These are phyloP conservation scores for Romanomermis culicivorax DNA, from an alignment of 2,888 invertebrate species.

Conservation along the genomic window DNA sequence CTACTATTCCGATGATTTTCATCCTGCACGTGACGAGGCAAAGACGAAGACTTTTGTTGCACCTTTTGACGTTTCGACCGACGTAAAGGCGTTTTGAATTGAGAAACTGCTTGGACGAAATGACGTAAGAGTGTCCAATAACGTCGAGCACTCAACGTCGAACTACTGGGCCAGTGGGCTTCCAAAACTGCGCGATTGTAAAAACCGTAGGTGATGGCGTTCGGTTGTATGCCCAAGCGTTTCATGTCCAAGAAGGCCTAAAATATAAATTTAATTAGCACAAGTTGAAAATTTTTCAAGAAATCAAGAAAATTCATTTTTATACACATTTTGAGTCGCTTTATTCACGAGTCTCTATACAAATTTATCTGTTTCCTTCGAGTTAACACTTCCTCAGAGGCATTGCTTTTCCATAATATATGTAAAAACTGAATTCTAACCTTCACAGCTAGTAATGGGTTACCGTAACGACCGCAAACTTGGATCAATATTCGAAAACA, in stretches of 20 bases:
- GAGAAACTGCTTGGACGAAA: slow-evolving; percentile 66
- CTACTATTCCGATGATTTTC: no score
- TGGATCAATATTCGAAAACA: slow-evolving; percentile 98
- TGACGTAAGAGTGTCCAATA: slow-evolving; percentile 83
- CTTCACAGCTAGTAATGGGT: slow-evolving; percentile 81
- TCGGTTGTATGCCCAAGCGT: slow-evolving; percentile 72
- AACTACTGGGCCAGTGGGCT: slow-evolving; percentile 67
- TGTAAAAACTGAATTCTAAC: slow-evolving; percentile 23
- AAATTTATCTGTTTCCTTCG: no score
- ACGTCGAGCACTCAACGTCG: slow-evolving; percentile 50
- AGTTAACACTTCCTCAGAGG: no score
- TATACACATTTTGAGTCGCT: no score
- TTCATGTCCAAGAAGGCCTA: slow-evolving; percentile 54
- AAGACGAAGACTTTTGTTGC: no score
- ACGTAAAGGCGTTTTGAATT: slow-evolving; percentile 57
- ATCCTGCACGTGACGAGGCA: no score
- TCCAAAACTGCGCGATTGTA: slow-evolving; percentile 63
- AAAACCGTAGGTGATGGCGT: slow-evolving; percentile 88
- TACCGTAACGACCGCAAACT: slow-evolving; percentile 75
- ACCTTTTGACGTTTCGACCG: no score
- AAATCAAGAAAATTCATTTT: no score
- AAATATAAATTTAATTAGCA: background rate
- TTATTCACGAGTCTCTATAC: no score
- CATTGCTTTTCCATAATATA: no score
- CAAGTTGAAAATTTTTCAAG: background rate